phyloP scores from a whole-genome alignment of 2,113 vertebrate genomes.

The Etheostoma cragini region DNA sequence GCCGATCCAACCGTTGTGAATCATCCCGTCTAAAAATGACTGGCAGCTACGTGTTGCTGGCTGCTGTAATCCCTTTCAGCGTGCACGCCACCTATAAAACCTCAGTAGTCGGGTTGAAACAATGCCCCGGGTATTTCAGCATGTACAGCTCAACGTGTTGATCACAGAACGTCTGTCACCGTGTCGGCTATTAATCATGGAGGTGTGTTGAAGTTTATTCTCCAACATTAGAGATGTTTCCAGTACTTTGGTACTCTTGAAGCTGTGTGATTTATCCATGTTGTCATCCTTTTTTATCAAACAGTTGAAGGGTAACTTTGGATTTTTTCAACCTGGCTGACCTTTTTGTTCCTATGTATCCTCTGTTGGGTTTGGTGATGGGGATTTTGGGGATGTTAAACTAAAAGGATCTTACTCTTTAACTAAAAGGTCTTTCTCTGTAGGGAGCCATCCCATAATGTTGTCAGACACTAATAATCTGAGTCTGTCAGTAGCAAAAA shows the following conservation, averaged over 20 bases:
- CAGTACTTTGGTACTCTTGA: conserved; percentile 25
- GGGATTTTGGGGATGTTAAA: no score
- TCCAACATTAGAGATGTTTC: conserved; percentile 46
- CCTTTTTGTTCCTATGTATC: no score
- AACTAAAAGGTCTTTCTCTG: no score
- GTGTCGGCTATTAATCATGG: conserved; percentile 66
- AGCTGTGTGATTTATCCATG: conserved; percentile 33
- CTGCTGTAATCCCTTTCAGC: conserved; percentile 56
- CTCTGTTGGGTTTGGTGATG: no score
- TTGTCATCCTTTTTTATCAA: neutral
- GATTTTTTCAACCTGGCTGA: no score
- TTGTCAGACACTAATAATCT: no score
- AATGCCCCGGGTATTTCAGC: conserved; percentile 47
- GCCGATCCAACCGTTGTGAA: conserved; percentile 67
- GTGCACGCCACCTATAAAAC: conserved; percentile 71
- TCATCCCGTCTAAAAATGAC: conserved; percentile 76
- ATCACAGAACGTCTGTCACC: conserved; percentile 66
- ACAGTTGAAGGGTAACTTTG: neutral
- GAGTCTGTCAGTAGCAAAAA: no score
- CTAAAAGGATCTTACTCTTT: no score
- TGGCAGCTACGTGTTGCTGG: conserved; percentile 69
- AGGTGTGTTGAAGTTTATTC: conserved; percentile 46
- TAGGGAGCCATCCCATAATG: no score
- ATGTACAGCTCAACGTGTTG: conserved; percentile 54
- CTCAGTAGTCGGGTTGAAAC: conserved; percentile 51